phyloP scores from a whole-genome alignment of 1,140 invertebrate genomes.

The Zaprionus davidi region DNA sequence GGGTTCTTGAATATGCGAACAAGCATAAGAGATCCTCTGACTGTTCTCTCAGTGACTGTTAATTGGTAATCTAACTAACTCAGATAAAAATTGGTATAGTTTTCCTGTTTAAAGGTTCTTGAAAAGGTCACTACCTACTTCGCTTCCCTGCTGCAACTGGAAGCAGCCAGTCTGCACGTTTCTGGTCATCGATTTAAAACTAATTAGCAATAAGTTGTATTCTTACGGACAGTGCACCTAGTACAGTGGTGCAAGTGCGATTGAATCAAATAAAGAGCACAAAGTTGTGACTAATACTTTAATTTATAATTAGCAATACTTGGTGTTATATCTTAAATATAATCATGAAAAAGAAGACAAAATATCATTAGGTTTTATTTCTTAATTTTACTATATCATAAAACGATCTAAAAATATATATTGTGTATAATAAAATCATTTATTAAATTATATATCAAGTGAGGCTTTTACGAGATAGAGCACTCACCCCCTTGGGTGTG shows the following conservation, averaged over 20 bases:
- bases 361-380: background rate
- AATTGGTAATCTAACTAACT: background rate
- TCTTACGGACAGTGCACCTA: constrained; percentile 13
- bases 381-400: too few species aligned
- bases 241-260: constrained; percentile 22
- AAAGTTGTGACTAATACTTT: too few species aligned
- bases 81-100: background rate
- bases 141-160: background rate
- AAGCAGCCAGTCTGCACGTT: constrained; percentile 36
- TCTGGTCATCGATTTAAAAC: constrained; percentile 75
- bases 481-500: too few species aligned
- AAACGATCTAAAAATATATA: background rate
- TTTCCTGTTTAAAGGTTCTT: too few species aligned
- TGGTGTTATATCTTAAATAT: background rate
- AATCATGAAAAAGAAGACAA: background rate
- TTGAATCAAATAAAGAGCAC: background rate
- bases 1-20: background rate
- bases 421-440: background rate
- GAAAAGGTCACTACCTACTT: background rate
- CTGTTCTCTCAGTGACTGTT: background rate
- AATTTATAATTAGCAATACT: too few species aligned
- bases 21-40: background rate
- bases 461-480: background rate
- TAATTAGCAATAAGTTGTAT: constrained; percentile 75
- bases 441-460: background rate